Percentiles rank a stretch among this genome's conserved stretches.
Evolutionary conservation across 2,888 invertebrate genomes (phyloP).

Genomic region (Phengaris alcon): DNA sequence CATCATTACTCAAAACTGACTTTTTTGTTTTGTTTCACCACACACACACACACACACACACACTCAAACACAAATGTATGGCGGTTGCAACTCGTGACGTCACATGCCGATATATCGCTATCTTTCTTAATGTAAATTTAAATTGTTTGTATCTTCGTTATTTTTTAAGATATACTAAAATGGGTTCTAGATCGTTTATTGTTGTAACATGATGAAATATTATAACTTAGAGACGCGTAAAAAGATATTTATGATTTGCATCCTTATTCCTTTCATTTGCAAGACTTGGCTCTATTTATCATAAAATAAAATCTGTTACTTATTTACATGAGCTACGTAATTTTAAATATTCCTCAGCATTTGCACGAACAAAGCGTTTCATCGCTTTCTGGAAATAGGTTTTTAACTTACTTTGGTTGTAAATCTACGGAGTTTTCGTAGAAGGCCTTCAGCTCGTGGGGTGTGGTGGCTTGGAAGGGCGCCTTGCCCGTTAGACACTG

Average conservation of each 20-base stretch:
- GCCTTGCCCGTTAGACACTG: conserved; percentile 99
- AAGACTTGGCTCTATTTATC: neutral
- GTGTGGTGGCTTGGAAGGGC: conserved; percentile 98
- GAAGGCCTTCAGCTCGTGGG: conserved; percentile 96
- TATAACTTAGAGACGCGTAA: neutral
- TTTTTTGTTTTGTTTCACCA: too few relatives aligned
- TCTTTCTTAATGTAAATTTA: too few relatives aligned
- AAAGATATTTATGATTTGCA: neutral
- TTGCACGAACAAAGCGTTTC: neutral
- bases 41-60: too few relatives aligned
- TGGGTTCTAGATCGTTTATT: too few relatives aligned
- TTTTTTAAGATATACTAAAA: too few relatives aligned
- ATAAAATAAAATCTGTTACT: too few relatives aligned
- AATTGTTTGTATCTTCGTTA: too few relatives aligned
- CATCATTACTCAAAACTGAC: too few relatives aligned
- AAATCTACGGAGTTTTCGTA: conserved; percentile 97
- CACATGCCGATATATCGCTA: too few relatives aligned
- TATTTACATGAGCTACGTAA: too few relatives aligned
- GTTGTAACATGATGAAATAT: neutral
- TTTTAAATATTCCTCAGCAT: neutral
- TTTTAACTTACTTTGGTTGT: conserved; percentile 87
- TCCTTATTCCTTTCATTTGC: neutral
- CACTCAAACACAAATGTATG: too few relatives aligned
- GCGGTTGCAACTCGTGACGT: too few relatives aligned
- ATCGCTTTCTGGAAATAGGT: neutral